Base-by-base conservation (phyloP, 2,113 vertebrate genomes). In the Numenius arquata region DNA sequence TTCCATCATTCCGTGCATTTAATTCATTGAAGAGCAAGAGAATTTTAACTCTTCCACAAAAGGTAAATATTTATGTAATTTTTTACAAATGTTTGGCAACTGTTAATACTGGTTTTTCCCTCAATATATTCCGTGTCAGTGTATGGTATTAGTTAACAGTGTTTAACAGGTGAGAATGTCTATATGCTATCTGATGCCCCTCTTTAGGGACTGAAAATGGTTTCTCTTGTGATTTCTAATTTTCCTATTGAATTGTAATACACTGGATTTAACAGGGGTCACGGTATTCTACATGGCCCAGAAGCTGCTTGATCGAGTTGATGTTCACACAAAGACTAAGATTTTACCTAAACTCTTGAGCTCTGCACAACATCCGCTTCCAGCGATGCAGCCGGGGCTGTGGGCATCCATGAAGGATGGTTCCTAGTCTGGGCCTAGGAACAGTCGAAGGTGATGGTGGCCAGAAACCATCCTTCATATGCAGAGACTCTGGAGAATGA, bases 21-120 rank as follows among this genome's bases (percentile, higher is more conserved):
- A 98, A 98, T 98, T 98, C 98, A 98, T 98, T 98, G 98, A 98
- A 98, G 98, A 98, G 95, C 98, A 97, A 98, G 98, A 98, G 97
- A 98, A 97, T 98, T 98, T 96, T 98, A 98, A 97, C 94, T 98
- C 98, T 98, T 97, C 98, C 96, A 97, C 95, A 92, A 98, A 98
- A 98, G 98, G 98, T 98, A 98, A 98, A 98, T 98, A 98, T 98
- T 95, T 97, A 96, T 85, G 45, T 82, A 90, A 97, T 88, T 97
- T 90, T 96, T 97, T 97, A 94, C 96, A 94, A 97, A 97, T 84
- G 85, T 93, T 96, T 97, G 93, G 89, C 94, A 95, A 96, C 71
- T 96, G 89, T 98, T 97, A 66, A 84, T 92, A 65, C 75, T 95
- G 89, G 20, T 74, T 97, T 95, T 95, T 71, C 43, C 40, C 71